Percentiles rank a stretch among this genome's conserved stretches.
These are phyloP conservation scores for Idaea biselata DNA, from an alignment of 2,888 invertebrate species.

Conservation along the genomic window DNA sequence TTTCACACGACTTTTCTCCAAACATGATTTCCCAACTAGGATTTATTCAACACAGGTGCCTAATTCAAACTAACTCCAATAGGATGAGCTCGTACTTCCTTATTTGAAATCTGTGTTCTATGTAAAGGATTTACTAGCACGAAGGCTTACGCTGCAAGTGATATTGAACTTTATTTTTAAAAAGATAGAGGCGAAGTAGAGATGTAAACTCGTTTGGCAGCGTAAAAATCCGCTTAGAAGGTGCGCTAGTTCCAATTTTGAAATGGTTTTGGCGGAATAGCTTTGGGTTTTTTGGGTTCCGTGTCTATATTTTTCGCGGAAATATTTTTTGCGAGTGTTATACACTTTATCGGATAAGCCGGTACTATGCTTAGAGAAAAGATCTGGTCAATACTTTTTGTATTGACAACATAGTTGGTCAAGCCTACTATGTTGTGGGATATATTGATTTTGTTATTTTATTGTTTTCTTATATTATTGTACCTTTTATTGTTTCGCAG, in stretches of 20 bases:
- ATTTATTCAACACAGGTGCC: slow-evolving; percentile 28
- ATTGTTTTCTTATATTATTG: no score
- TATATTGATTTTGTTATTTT: no score
- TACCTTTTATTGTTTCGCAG: no score
- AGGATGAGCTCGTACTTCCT: slow-evolving; percentile 57
- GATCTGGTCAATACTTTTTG: no score
- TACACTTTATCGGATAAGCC: no score
- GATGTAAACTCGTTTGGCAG: slow-evolving; percentile 30
- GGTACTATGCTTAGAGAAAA: no score
- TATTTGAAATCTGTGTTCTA: slow-evolving; percentile 67
- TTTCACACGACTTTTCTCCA: neutral
- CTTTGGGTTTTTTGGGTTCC: slow-evolving; percentile 42
- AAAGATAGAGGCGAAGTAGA: slow-evolving; percentile 16
- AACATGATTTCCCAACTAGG: slow-evolving; percentile 15
- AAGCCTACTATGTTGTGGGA: no score
- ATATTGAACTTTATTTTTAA: slow-evolving; percentile 30
- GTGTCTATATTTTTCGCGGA: slow-evolving; percentile 3
- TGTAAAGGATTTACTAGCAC: slow-evolving; percentile 48
- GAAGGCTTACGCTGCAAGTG: slow-evolving; percentile 12
- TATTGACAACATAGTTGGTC: no score
- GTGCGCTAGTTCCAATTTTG: slow-evolving; percentile 66
- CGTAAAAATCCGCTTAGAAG: slow-evolving; percentile 65
- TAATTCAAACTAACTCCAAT: slow-evolving; percentile 45
- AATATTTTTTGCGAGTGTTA: neutral
- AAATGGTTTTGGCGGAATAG: slow-evolving; percentile 63